These are phyloP conservation scores for Montifringilla adamsi DNA, from an alignment of 2,113 vertebrate genomes.

Conservation along the genomic window DNA sequence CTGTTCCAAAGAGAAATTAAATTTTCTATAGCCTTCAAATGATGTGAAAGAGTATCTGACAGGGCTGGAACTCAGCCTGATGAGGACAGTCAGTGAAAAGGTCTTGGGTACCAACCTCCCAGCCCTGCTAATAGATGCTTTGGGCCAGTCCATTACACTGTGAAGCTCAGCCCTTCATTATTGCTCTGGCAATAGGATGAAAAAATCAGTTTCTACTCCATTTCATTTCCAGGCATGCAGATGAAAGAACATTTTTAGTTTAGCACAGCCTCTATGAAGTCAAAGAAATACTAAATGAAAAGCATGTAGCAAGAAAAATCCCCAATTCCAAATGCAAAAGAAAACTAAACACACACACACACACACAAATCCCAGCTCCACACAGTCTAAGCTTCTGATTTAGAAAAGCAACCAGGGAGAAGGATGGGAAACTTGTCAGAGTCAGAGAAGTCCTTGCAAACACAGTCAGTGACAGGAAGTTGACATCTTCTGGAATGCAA, in stretches of 20 bases:
- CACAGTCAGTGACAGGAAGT: background rate
- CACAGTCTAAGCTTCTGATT: constrained; percentile 1
- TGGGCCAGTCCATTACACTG: background rate
- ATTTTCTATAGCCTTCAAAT: constrained; percentile 11
- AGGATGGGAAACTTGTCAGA: constrained; percentile 5
- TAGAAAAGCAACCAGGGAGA: background rate
- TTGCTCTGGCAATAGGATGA: constrained; percentile 7
- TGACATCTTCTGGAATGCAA: constrained; percentile 15
- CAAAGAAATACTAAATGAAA: background rate
- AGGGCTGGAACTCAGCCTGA: background rate
- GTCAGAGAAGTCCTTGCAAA: background rate
- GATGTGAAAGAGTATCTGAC: background rate
- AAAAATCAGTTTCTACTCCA: background rate
- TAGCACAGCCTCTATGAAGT: background rate
- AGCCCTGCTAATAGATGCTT: background rate
- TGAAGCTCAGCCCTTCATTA: background rate
- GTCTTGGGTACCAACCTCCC: background rate
- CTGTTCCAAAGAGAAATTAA: constrained; percentile 11
- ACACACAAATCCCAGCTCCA: background rate
- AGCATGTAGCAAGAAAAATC: background rate
- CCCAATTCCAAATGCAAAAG: background rate
- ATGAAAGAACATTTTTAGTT: background rate
- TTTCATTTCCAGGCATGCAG: constrained; percentile 17
- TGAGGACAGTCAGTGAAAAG: background rate
- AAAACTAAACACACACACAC: background rate